Percentiles rank a stretch among this genome's conserved stretches.
These are phyloP conservation scores for Pantelozetes paolii DNA, from an alignment of 2,888 invertebrate genomes.

Conservation along the genomic window DNA sequence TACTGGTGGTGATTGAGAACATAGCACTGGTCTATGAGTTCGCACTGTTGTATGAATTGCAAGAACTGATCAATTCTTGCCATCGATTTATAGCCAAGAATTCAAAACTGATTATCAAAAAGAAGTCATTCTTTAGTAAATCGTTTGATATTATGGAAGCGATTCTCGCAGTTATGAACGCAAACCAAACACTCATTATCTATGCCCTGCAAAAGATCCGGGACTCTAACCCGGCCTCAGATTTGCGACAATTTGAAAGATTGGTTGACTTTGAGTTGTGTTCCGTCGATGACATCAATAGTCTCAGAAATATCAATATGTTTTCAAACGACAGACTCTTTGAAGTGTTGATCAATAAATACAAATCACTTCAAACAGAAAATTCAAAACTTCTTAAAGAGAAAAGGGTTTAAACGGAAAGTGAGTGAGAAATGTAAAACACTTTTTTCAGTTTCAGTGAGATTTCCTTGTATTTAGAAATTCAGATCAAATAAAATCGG, in stretches of 20 bases:
- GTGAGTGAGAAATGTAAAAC: no score
- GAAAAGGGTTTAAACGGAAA: neutral
- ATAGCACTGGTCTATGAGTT: constrained; percentile 2
- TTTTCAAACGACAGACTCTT: neutral
- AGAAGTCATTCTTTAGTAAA: neutral
- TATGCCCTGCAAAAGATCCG: constrained; percentile 6
- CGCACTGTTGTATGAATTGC: neutral
- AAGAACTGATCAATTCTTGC: neutral
- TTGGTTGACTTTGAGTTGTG: constrained; percentile 1
- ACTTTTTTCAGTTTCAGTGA: no score
- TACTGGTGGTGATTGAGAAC: neutral
- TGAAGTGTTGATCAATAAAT: neutral
- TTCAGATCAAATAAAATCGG: no score
- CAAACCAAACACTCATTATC: neutral
- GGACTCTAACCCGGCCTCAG: neutral
- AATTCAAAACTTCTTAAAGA: neutral
- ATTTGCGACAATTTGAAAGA: neutral
- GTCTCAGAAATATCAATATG: neutral
- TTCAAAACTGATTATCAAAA: neutral
- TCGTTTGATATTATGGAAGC: neutral
- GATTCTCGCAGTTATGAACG: neutral
- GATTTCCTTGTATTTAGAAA: no score
- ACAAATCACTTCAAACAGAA: neutral
- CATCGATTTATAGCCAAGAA: constrained; percentile 3
- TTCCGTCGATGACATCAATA: constrained; percentile 1